Evolutionary conservation across 2,797 vertebrate species (phyloP).

Genomic region (Neosalanx taihuensis): DNA sequence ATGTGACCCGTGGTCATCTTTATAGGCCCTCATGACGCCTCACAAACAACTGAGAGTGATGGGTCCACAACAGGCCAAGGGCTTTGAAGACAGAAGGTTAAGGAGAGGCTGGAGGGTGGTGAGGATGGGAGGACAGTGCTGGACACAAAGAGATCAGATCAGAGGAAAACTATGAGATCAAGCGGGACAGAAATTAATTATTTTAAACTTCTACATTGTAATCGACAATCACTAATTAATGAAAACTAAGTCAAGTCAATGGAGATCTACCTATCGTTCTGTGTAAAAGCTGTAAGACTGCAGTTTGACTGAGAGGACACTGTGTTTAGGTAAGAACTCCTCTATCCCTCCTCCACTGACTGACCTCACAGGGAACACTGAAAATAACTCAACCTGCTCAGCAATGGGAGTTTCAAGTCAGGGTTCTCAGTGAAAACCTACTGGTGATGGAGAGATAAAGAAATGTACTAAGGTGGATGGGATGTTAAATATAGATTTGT

Average conservation of each 20-base stretch:
- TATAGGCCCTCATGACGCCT: slow-evolving; percentile 63
- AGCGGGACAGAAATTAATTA: background rate
- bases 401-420: slow-evolving; percentile 70
- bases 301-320: slow-evolving; percentile 48
- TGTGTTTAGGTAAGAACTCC: slow-evolving; percentile 54
- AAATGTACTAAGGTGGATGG: slow-evolving; percentile 39
- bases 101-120: slow-evolving; percentile 38
- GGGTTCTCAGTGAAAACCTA: slow-evolving; percentile 62
- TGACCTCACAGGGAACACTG: slow-evolving; percentile 72
- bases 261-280: slow-evolving; percentile 26
- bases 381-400: slow-evolving; percentile 79
- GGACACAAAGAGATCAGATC: background rate
- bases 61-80: slow-evolving; percentile 45
- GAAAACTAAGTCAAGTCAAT: slow-evolving; percentile 28
- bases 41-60: slow-evolving; percentile 64
- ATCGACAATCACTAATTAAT: slow-evolving; percentile 7
- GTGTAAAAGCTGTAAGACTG: slow-evolving; percentile 37
- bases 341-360: slow-evolving; percentile 56
- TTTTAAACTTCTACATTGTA: slow-evolving; percentile 23
- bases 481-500: slow-evolving; percentile 48
- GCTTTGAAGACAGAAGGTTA: slow-evolving; percentile 75
- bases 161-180: slow-evolving; percentile 23
- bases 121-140: background rate
- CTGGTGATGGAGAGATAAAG: slow-evolving; percentile 42
- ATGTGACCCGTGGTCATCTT: slow-evolving; percentile 55